Conservation (phyloP, 2,888 invertebrate species). For the Macaria liturata region DNA sequence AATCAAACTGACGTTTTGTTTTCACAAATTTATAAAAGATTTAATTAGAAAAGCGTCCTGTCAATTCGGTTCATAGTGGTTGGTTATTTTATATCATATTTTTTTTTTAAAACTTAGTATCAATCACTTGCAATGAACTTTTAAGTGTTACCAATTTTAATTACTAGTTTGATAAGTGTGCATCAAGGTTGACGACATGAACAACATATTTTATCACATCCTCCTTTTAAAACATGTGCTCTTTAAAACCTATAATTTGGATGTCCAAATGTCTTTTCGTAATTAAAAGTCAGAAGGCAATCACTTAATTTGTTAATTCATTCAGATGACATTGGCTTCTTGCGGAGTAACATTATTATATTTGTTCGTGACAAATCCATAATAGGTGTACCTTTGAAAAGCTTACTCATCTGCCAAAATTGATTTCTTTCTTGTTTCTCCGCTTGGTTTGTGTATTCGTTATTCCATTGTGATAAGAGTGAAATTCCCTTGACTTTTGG, state of each 20-base stretch:
- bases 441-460: not conserved
- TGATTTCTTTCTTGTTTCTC: slow-evolving; percentile 8
- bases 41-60: too few species aligned
- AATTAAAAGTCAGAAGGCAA: slow-evolving; percentile 26
- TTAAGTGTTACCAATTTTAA: not conserved
- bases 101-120: too few species aligned
- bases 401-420: slow-evolving; percentile 38
- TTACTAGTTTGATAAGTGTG: not conserved
- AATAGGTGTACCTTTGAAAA: slow-evolving; percentile 43
- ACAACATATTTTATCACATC: slow-evolving; percentile 24
- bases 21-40: too few species aligned
- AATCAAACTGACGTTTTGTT: too few species aligned
- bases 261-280: slow-evolving; percentile 12
- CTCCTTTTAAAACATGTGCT: slow-evolving; percentile 20
- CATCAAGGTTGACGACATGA: not conserved
- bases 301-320: slow-evolving; percentile 33
- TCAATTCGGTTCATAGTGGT: too few species aligned
- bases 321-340: slow-evolving; percentile 34
- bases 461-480: slow-evolving; percentile 18
- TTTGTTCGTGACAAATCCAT: slow-evolving; percentile 52
- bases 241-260: slow-evolving; percentile 29
- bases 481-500: slow-evolving; percentile 11
- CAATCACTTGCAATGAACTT: too few species aligned
- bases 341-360: slow-evolving; percentile 30
- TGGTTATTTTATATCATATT: too few species aligned